Percentiles rank a stretch among this genome's conserved stretches.
These are phyloP conservation scores for Apodemia mormo DNA, from an alignment of 2,888 invertebrate species.

Conservation along the genomic window DNA sequence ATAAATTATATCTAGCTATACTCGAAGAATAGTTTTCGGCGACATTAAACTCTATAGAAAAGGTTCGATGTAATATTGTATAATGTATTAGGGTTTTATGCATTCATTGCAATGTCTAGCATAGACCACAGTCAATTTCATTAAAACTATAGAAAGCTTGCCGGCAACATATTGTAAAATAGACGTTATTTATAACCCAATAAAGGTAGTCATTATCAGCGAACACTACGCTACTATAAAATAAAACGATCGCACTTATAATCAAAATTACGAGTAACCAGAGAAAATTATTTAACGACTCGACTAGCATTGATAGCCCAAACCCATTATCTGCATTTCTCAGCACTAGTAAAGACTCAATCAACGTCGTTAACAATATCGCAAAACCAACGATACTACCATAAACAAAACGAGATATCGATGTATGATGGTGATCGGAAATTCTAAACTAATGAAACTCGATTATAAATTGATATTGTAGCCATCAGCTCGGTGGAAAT, in stretches of 20 bases:
- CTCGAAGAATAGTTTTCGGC: no score
- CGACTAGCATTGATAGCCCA: conserved; percentile 29
- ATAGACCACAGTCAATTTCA: neutral
- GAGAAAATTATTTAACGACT: conserved; percentile 32
- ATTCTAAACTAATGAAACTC: conserved; percentile 9
- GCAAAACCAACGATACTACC: conserved; percentile 39
- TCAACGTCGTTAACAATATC: conserved; percentile 37
- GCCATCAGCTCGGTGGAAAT: conserved; percentile 6
- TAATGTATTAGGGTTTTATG: neutral
- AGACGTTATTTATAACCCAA: conserved; percentile 1
- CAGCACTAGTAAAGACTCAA: conserved; percentile 39
- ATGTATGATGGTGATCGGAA: conserved; percentile 20
- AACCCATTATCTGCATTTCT: conserved; percentile 31
- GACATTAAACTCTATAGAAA: neutral
- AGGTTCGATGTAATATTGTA: neutral
- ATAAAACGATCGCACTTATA: conserved; percentile 30
- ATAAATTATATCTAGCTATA: no score
- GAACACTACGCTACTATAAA: conserved; percentile 25
- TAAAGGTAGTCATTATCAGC: conserved; percentile 20
- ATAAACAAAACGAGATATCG: conserved; percentile 33
- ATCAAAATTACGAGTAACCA: conserved; percentile 32
- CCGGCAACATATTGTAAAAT: conserved; percentile 6
- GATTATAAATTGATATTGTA: conserved; percentile 13
- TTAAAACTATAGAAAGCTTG: conserved; percentile 7
- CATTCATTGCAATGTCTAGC: neutral